A percentile compares a stretch with the other conserved stretches of the same genome.
Evolutionary conservation across 2,113 vertebrate genomes (phyloP).

Genomic region (Nycticebus coucang): DNA sequence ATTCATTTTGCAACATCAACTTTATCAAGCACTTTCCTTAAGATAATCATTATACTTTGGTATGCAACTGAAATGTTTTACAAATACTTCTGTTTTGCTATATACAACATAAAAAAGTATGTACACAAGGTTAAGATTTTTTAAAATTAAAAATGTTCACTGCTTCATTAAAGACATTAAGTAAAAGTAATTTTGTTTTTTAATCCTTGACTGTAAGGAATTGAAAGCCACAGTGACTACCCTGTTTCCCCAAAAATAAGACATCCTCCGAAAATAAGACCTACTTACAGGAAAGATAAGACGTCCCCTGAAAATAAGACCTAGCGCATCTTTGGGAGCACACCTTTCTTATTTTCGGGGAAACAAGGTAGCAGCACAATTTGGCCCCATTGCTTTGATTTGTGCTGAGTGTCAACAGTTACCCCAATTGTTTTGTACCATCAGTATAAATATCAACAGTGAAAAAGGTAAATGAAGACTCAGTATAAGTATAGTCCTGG

Average conservation of each 20-base stretch:
- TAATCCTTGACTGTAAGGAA: neutral
- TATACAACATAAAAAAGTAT: neutral
- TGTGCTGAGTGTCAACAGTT: neutral
- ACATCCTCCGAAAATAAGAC: no score
- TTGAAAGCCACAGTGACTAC: neutral
- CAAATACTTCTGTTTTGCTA: neutral
- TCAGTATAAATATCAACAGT: neutral
- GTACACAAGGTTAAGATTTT: neutral
- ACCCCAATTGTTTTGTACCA: neutral
- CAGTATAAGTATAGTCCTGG: neutral
- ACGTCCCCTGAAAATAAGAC: no score
- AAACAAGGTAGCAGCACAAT: neutral
- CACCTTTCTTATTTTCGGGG: no score
- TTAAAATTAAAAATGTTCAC: neutral
- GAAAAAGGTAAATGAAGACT: conserved; percentile 6
- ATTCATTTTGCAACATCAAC: neutral
- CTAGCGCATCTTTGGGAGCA: no score
- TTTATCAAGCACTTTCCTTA: neutral
- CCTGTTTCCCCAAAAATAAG: no score
- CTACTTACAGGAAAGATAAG: no score
- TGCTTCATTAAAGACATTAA: neutral
- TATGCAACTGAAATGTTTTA: neutral
- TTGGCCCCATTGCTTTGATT: neutral
- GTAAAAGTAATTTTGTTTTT: neutral
- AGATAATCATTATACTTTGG: neutral